Evolutionary conservation across 2,888 invertebrate species (phyloP).

Genomic region (Thera obeliscata): DNA sequence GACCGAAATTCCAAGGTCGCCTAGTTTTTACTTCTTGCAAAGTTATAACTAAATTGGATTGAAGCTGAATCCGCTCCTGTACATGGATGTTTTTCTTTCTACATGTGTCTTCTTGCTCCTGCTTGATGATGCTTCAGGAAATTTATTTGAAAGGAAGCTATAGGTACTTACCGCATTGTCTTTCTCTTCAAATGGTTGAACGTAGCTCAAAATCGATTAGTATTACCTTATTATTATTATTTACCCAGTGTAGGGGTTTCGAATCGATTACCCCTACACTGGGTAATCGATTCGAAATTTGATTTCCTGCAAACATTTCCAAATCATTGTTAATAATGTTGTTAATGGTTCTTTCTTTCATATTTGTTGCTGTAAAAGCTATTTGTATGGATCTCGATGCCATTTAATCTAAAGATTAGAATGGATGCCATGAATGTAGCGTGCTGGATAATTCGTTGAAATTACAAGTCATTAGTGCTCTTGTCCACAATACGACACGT

Average conservation of each 20-base stretch:
- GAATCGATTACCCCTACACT: no score
- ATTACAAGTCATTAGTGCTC: constrained; percentile 59
- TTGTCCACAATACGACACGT: constrained; percentile 49
- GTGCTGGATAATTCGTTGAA: constrained; percentile 62
- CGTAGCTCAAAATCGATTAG: no score
- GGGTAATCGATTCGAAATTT: no score
- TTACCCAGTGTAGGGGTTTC: no score
- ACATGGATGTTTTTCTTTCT: no score
- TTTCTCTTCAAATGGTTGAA: no score
- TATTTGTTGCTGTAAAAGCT: constrained; percentile 13
- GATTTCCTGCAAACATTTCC: background rate
- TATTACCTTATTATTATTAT: no score
- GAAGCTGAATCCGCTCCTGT: background rate
- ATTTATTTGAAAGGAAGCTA: no score
- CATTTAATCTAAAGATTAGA: constrained; percentile 37
- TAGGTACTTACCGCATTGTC: no score
- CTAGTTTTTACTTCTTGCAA: constrained; percentile 10
- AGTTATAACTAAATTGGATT: background rate
- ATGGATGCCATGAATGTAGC: constrained; percentile 42
- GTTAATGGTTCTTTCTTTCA: background rate
- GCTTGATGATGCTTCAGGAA: no score
- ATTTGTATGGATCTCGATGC: constrained; percentile 14
- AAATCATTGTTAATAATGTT: no score
- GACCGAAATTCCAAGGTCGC: constrained; percentile 37
- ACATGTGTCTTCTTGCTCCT: background rate